Evolutionary conservation across 2,113 vertebrate species (phyloP), one percentile per base, ranked within the genome.

Genomic region (Pitta sordida): DNA sequence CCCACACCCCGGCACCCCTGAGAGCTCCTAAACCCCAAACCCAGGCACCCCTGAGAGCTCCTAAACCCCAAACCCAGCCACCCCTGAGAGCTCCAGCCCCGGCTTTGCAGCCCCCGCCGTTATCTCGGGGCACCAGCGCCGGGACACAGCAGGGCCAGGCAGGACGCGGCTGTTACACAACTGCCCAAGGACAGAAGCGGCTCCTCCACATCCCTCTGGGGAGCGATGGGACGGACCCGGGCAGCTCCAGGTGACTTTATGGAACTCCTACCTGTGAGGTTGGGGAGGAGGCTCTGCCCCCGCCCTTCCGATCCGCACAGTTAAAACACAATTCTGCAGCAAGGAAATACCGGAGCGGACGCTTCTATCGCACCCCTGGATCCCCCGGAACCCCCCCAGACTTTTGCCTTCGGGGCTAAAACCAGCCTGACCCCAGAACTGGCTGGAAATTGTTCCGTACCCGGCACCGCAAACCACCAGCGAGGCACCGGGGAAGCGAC

Each of bases 381-480:
- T 71, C 75, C 20, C 37, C 46, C 69, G 36, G 27, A 24, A 51
- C 30, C 26, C 64, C 69, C 55, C 68, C 32, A 9, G 53, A 51
- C 58, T 11, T 48, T 7, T 4, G 0, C 53, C 56, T 7, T 4
- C 5, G 21, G 13, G 9, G 8, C 30, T 3, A 37, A 48, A 59
- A 16, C 3, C n/a, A 41, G 30, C 0, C 24, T 2, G 39, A 10
- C 6, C 18, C 5, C 21, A 3, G 36, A 55, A 30, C 5, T 6
- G 62, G 15, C 46, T 20, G 9, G 23, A 6, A 10, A 4, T 18
- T 4, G 30, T 37, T 15, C 0, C 27, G 67, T 3, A 9, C 5
- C 29, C 1, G 11, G 18, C 7, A 4, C 0, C 3, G 9, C 13
- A 0, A 65, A 4, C 39, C n/a, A n/a, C n/a, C n/a, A n/a, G n/a